Base-by-base conservation (phyloP, 2,888 invertebrate genomes). In the Sinotaia quadrata region DNA sequence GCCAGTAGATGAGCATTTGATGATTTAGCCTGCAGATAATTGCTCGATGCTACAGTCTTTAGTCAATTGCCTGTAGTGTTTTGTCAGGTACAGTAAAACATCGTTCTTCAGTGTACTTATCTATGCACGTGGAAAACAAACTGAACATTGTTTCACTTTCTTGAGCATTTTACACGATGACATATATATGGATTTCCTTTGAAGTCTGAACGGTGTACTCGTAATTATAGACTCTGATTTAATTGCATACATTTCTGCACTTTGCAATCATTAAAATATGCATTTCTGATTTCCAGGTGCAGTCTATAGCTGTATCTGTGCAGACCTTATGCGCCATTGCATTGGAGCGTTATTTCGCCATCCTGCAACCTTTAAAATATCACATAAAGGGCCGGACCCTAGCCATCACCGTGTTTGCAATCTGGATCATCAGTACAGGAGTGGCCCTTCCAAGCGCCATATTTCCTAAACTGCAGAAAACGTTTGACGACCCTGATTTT, bases 271-370 rank as follows among this genome's bases (percentile, higher is more conserved):
- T 41, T 41, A 10, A 41, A 41, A 41, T 41, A 41, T 15, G 31
- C 36, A n/a, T n/a, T 15, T 27, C 52, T 5, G 29, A 4, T 51
- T 56, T 49, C 15, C 74, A 75, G 75, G 72, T 57, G 4, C 72
- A 71, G 33, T 72, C 71, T 8, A 68, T 75, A 10, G 63, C 70
- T 37, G 72, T 72, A n/a, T 75, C 75, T 10, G 75, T 75, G 3
- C 67, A 72, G 49, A 75, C 75, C 2, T 62, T 75, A 21, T 74
- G 72, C 57, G 73, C 74, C 24, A 75, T 75, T 29, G 72, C 74
- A 1, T 72, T 75, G 57, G 75, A 75, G 66, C 60, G 75, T 8
- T 75, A 75, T 68, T 75, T 74, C 67, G 75, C 74, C 66, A 74
- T 75, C 37, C 74, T 73, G 41, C 68, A 68, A 2, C 75, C 75